Conservation (phyloP, 2,888 invertebrate genomes). For the Clanis bilineata region DNA sequence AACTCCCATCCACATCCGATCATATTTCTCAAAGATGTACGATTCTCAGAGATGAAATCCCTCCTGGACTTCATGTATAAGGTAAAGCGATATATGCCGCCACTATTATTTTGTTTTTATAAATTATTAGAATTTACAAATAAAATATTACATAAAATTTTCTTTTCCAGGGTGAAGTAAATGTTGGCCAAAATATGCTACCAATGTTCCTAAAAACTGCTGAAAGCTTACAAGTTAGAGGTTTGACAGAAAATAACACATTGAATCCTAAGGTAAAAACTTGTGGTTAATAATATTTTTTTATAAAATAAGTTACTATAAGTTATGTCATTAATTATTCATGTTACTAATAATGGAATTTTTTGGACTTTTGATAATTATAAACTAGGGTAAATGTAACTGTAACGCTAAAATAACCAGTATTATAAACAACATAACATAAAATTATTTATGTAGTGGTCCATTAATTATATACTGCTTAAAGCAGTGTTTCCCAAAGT, state of each 20-base stretch:
- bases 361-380: too few relatives aligned
- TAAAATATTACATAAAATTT: slow-evolving; percentile 4
- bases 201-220: slow-evolving; percentile 96
- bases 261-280: slow-evolving; percentile 77
- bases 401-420: too few relatives aligned
- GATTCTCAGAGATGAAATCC: slow-evolving; percentile 94
- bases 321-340: too few relatives aligned
- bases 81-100: slow-evolving; percentile 75
- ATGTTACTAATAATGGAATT: too few relatives aligned
- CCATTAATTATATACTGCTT: not conserved
- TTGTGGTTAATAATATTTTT: too few relatives aligned
- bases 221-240: slow-evolving; percentile 94
- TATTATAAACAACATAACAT: not conserved
- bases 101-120: not conserved
- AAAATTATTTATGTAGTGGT: not conserved
- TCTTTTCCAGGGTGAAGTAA: slow-evolving; percentile 87
- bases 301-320: too few relatives aligned
- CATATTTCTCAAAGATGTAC: slow-evolving; percentile 95
- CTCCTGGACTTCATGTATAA: slow-evolving; percentile 97
- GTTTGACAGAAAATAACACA: slow-evolving; percentile 93
- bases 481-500: too few relatives aligned
- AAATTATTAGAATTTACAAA: not conserved
- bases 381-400: too few relatives aligned
- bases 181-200: slow-evolving; percentile 95
- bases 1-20: slow-evolving; percentile 95